Evolutionary conservation across 2,888 invertebrate species (phyloP).

Genomic region (Heliconius cydno): DNA sequence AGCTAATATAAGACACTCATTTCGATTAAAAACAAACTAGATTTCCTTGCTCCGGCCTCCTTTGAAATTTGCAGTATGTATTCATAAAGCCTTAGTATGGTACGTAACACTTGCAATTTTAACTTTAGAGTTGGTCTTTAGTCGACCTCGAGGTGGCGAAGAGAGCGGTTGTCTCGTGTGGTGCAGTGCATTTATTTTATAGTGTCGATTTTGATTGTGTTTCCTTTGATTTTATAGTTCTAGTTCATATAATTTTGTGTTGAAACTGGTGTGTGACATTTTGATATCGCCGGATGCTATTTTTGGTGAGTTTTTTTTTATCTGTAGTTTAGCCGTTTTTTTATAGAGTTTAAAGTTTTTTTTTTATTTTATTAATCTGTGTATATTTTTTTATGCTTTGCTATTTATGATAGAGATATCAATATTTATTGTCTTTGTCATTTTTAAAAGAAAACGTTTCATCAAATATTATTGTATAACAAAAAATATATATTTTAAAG

Average conservation of each 20-base stretch:
- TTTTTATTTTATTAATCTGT: neutral
- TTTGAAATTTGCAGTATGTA: slow-evolving; percentile 58
- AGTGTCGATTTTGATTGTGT: slow-evolving; percentile 24
- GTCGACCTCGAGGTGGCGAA: slow-evolving; percentile 76
- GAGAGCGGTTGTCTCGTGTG: slow-evolving; percentile 58
- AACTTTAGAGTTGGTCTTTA: slow-evolving; percentile 55
- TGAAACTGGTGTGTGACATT: slow-evolving; percentile 47
- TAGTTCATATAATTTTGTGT: slow-evolving; percentile 39
- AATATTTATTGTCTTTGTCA: no score
- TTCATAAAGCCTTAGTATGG: slow-evolving; percentile 58
- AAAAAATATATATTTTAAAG: no score
- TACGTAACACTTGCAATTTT: slow-evolving; percentile 67
- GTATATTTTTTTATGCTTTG: neutral
- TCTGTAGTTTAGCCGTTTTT: neutral
- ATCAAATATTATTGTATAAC: neutral
- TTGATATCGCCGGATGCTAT: slow-evolving; percentile 48
- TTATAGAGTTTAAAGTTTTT: neutral
- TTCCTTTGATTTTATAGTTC: slow-evolving; percentile 19
- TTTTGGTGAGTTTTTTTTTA: slow-evolving; percentile 47
- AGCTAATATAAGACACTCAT: neutral
- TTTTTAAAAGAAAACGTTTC: no score
- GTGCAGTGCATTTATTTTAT: slow-evolving; percentile 6
- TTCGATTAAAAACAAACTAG: slow-evolving; percentile 53
- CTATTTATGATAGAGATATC: neutral
- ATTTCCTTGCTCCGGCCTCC: slow-evolving; percentile 78